These are phyloP conservation scores for Deroptyus accipitrinus DNA, from an alignment of 2,113 vertebrate species.

Conservation along the genomic window DNA sequence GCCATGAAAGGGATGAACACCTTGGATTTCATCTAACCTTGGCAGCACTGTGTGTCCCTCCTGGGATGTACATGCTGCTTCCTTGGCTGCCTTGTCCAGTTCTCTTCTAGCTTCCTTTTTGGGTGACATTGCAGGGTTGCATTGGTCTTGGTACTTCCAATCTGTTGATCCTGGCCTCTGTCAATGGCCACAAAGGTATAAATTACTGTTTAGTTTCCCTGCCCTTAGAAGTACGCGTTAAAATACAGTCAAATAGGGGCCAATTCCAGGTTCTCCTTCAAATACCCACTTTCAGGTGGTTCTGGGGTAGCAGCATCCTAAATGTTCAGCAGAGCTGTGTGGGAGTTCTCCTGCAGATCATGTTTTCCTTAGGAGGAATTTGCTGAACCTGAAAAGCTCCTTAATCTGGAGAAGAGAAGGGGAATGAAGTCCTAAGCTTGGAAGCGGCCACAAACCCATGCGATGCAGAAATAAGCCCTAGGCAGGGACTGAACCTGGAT, in stretches of 20 bases:
- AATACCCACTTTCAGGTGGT: background rate
- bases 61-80: fast-evolving
- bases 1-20: background rate
- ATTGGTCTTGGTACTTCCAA: fast-evolving
- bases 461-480: fast-evolving
- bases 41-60: background rate
- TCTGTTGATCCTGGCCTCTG: background rate
- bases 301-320: background rate
- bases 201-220: background rate
- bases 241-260: too few species aligned
- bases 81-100: background rate
- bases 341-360: background rate
- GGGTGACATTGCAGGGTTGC: background rate
- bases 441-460: fast-evolving
- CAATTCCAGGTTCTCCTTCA: background rate
- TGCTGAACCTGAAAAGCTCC: background rate
- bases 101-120: background rate
- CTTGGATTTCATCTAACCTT: fast-evolving
- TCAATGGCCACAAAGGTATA: fast-evolving
- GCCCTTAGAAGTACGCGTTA: background rate
- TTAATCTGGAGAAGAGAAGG: background rate
- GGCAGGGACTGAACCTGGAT: too few species aligned
- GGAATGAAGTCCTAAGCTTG: background rate
- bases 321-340: fast-evolving
- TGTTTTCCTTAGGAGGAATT: background rate